Base-by-base conservation (phyloP, 2,888 invertebrate species). In the Machimus atricapillus region DNA sequence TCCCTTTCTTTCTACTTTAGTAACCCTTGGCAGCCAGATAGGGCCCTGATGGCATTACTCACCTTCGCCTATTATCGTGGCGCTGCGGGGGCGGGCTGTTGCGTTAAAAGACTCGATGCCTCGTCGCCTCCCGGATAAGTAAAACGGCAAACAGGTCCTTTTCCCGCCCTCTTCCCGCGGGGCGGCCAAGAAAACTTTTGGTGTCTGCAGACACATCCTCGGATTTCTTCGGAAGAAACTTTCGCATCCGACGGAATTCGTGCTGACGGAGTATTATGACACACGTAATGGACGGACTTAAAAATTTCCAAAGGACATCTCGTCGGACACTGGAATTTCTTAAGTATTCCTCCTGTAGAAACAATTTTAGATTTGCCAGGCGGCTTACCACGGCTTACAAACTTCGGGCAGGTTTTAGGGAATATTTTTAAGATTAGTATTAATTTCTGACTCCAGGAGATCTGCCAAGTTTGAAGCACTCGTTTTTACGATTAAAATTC, bases 281-380 rank as follows among this genome's bases (percentile, higher is more conserved):
- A 79, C 52, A 79, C 79, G 79, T 79, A 79, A 79, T 79, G 79
- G 52, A 79, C 46, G 56, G 52, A 56, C 46, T 79, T 79, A 79
- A 79, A 52, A 79, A 79, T 79, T 34, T 79, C 52, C 31, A 78
- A 7, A 27, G 27, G 46, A 46, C 23, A 14, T 79, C 52, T 66
- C 27, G 31, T 27, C 52, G 16, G 46, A 23, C 9, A 1, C 8
- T 66, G 66, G 66, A 66, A 66, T 66, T 66, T 27, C 66, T 19
- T 23, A 66, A 66, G 66, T 12, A 66, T 31, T 43, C 43, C n/a
- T 8, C 52, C 9, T 79, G 31, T 79, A 52, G 79, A 79, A 79
- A 79, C 56, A 79, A 27, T 46, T 79, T 79, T 12, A 52, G 46
- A 23, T 79, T 79, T 66, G 52, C 52, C 31, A 27, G 52, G 31